These are phyloP conservation scores for Helicolenus hilgendorfi DNA, from an alignment of 2,797 vertebrate genomes.

Conservation along the genomic window DNA sequence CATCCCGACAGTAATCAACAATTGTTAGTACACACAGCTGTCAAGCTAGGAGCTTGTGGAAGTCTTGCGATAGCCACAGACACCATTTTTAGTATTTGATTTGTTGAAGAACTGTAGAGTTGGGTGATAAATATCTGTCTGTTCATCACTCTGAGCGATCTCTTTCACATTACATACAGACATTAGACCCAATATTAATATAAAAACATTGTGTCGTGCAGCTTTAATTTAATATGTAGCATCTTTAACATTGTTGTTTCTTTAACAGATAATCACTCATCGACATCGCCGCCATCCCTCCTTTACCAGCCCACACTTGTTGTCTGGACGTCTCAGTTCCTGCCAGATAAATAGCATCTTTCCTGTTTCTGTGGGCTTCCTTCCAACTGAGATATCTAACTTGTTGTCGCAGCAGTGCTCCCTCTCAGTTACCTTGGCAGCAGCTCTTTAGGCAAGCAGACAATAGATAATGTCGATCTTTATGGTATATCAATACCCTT, in stretches of 20 bases:
- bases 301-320: not conserved
- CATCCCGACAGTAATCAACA: not conserved
- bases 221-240: not conserved
- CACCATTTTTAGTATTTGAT: too few relatives aligned
- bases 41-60: too few relatives aligned
- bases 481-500: not conserved
- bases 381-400: conserved; percentile 2
- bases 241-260: not conserved
- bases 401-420: not conserved
- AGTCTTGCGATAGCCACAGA: too few relatives aligned
- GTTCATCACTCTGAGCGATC: not conserved
- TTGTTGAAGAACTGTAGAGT: not conserved
- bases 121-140: not conserved
- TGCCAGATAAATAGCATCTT: conserved; percentile 29
- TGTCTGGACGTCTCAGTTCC: not conserved
- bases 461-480: not conserved
- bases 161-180: not conserved
- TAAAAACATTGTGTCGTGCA: not conserved
- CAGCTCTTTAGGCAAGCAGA: not conserved
- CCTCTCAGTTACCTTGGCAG: not conserved
- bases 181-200: not conserved
- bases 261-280: not conserved
- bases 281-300: not conserved
- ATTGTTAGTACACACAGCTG: not conserved
- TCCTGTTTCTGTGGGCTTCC: conserved; percentile 8